Evolutionary conservation across 2,113 vertebrate genomes (phyloP).

Genomic region (Miniopterus natalensis): DNA sequence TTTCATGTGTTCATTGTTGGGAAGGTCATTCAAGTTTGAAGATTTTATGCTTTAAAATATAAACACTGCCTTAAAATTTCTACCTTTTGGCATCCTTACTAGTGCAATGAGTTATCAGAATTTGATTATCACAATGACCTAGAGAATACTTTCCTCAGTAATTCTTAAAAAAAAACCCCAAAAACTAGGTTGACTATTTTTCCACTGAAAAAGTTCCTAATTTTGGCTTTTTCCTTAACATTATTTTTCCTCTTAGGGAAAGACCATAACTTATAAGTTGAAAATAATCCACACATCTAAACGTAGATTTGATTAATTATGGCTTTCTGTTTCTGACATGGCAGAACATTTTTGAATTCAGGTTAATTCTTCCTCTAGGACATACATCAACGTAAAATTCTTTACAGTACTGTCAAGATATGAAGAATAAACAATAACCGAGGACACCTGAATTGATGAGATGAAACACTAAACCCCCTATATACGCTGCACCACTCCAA

Average conservation of each 20-base stretch:
- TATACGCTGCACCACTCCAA: background rate
- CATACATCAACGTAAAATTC: background rate
- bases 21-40: slow-evolving; percentile 42
- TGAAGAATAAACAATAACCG: background rate
- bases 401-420: background rate
- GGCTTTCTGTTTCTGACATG: background rate
- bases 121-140: background rate
- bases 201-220: background rate
- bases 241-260: background rate
- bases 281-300: background rate
- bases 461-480: background rate
- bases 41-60: background rate
- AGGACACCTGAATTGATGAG: background rate
- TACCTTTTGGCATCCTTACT: background rate
- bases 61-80: background rate
- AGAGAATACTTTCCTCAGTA: background rate
- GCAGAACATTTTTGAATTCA: background rate
- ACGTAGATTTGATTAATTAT: background rate
- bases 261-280: background rate
- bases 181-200: background rate
- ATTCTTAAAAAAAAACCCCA: background rate
- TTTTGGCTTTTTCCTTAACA: background rate
- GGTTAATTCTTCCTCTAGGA: background rate
- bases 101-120: background rate
- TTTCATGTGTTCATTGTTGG: background rate